Percentiles rank a stretch among this genome's conserved stretches.
Conservation (phyloP, 2,797 vertebrate species). For the Sebastes taczanowskii region DNA sequence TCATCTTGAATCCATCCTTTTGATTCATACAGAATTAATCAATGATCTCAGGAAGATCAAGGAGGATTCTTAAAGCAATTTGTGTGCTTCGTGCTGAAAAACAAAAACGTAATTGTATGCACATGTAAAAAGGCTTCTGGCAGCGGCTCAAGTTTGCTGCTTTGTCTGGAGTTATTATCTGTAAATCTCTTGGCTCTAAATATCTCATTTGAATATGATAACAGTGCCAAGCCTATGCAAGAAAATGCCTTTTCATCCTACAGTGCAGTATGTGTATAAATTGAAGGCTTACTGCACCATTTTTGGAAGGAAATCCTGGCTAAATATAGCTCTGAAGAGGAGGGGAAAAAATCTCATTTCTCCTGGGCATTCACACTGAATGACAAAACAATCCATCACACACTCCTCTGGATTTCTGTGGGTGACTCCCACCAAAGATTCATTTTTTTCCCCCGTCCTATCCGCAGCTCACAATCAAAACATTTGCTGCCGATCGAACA, state of each 20-base stretch:
- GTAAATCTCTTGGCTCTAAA: neutral
- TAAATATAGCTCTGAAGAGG: slow-evolving; percentile 54
- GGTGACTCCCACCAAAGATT: slow-evolving; percentile 25
- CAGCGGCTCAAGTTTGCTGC: neutral
- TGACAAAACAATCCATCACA: slow-evolving; percentile 63
- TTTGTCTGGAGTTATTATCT: neutral
- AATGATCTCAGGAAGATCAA: neutral
- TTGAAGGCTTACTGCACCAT: slow-evolving; percentile 39
- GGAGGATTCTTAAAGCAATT: neutral
- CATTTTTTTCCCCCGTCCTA: neutral
- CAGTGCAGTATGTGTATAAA: neutral
- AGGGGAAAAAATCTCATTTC: slow-evolving; percentile 26
- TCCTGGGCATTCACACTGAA: slow-evolving; percentile 32
- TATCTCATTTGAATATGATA: neutral
- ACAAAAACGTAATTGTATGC: neutral
- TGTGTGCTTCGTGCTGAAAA: neutral
- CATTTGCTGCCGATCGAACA: slow-evolving; percentile 39
- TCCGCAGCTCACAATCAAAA: neutral
- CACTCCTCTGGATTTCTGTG: slow-evolving; percentile 3
- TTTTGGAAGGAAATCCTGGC: slow-evolving; percentile 42
- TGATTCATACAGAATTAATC: neutral
- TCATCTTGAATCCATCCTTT: neutral
- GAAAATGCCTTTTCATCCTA: neutral
- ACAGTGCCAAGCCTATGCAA: neutral
- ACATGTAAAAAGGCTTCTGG: neutral